phyloP scores from a whole-genome alignment of 2,113 vertebrate genomes.

The Odobenus rosmarus region DNA sequence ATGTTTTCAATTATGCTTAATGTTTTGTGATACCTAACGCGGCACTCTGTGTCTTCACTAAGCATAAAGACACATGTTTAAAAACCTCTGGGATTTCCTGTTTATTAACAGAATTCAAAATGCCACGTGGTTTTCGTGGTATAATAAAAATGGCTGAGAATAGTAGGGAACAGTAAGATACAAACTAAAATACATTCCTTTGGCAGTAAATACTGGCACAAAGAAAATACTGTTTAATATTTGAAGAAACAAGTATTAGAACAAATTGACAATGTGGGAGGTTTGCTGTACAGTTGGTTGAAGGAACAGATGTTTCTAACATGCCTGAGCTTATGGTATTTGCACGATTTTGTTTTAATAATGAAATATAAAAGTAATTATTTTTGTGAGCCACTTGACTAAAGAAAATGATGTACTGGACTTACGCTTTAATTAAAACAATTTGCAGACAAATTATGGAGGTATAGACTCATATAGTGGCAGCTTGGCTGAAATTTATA shows the following conservation, averaged over 20 bases:
- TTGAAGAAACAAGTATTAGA: slow-evolving; percentile 28
- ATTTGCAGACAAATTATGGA: not conserved
- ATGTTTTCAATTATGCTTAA: not conserved
- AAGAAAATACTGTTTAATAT: slow-evolving; percentile 48
- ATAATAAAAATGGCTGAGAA: not conserved
- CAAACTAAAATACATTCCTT: not conserved
- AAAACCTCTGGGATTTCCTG: not conserved
- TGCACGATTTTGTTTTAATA: slow-evolving; percentile 41
- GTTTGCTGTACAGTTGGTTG: not conserved
- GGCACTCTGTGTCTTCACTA: not conserved
- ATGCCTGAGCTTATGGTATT: not conserved
- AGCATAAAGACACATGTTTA: not conserved
- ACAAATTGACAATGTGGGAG: slow-evolving; percentile 30
- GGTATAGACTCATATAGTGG: not conserved
- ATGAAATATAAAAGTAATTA: slow-evolving; percentile 53
- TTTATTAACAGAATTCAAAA: slow-evolving; percentile 49
- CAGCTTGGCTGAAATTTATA: slow-evolving; percentile 5
- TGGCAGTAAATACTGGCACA: not conserved
- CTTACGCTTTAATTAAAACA: slow-evolving; percentile 20
- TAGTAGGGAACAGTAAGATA: not conserved
- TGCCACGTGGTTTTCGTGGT: not conserved
- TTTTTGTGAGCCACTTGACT: slow-evolving; percentile 19
- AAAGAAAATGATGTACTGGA: not conserved
- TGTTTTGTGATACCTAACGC: not conserved
- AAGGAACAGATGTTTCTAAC: slow-evolving; percentile 46